Base-by-base conservation (phyloP, 2,113 vertebrate genomes). In the Cisticola juncidis region DNA sequence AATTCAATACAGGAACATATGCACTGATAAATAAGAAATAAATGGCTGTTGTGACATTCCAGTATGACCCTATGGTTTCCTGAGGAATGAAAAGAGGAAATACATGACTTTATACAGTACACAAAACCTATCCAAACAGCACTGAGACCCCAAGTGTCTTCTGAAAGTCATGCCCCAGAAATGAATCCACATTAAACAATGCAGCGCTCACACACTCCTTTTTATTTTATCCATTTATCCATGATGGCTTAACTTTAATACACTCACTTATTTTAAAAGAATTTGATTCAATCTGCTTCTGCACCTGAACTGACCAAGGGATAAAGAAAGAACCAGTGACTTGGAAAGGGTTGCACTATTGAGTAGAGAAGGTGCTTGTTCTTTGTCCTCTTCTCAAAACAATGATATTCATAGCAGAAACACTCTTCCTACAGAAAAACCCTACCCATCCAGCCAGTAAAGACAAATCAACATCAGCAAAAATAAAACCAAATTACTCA, bases 1-100 rank as follows among this genome's bases (percentile, higher is more conserved):
- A 93, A 95, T 57, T 82, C 65, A 88, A 28, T 54, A 57, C 12
- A 91, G 51, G 45, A 95, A 62, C 26, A 61, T 54, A 57, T 1
- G 1, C 28, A 48, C 23, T 51, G 14, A 81, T 84, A 89, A 96
- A 94, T 88, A 95, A 93, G 65, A 87, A 95, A 88, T n/a, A 31
- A 71, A 66, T 70, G 8, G 8, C 53, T 38, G 15, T 36, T 94
- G 53, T 84, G 64, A 40, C 21, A 79, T 80, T 74, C 56, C 31
- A 33, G 44, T 53, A 71, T 35, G 17, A 69, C 16, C 16, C n/a
- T 77, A 23, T 26, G 33, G 12, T 54, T 89, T 94, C 31, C 60
- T 66, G 50, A 92, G 60, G 80, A 86, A 66, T 40, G 70, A 35
- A 24, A 57, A 81, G 33, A 77, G 19, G 33, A 35, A 42, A 68